phyloP scores from a whole-genome alignment of 2,113 vertebrate genomes.

The Elanus axillaris region DNA sequence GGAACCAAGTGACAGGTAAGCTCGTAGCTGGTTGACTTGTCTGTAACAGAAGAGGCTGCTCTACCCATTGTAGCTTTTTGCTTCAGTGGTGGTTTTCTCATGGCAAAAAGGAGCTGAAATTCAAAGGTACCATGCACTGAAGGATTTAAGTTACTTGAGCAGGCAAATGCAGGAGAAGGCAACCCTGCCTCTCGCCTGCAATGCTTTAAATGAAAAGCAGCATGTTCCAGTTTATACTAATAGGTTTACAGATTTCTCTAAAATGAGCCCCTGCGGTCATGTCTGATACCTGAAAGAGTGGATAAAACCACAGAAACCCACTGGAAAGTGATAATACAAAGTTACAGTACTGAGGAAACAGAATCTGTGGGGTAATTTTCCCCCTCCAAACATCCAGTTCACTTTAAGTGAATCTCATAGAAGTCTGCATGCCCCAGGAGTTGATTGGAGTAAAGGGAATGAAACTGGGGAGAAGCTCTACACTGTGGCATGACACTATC shows the following conservation, averaged over 20 bases:
- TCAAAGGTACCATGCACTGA: background rate
- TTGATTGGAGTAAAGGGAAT: background rate
- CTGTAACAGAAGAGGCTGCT: background rate
- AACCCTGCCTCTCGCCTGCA: background rate
- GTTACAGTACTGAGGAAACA: background rate
- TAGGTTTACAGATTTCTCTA: background rate
- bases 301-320: background rate
- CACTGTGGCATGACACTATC: background rate
- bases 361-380: background rate
- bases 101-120: background rate
- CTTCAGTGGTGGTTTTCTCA: background rate
- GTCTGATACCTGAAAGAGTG: background rate
- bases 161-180: background rate
- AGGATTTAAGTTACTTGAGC: background rate
- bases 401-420: background rate
- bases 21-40: background rate
- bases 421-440: background rate
- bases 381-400: background rate
- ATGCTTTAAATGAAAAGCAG: background rate
- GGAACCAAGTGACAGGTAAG: background rate
- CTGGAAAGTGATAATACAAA: background rate
- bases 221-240: background rate
- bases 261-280: background rate
- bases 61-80: background rate
- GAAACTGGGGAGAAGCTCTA: background rate